Evolutionary conservation across 2,888 invertebrate species (phyloP), one percentile per base, ranked within the genome.

Genomic region (Orthonychiurus folsomi): DNA sequence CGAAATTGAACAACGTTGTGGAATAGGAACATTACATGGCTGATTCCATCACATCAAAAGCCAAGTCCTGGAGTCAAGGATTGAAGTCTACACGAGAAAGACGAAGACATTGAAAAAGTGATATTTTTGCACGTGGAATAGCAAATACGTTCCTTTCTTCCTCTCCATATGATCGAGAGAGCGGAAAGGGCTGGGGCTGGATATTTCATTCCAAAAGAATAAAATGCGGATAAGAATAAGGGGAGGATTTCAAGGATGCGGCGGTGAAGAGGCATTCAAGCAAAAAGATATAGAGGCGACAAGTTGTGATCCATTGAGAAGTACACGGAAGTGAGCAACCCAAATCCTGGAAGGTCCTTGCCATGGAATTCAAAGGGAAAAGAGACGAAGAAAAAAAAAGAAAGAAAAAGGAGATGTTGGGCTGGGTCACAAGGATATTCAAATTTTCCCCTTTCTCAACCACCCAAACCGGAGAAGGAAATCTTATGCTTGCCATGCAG

Each of bases 211-310:
- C 9, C 37, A 37, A 37, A 37, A 60, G 53, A n/a, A 60, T 37
- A 53, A 52, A 59, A 48, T 37, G 23, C n/a, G 37, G 37, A 59
- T 26, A 28, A 25, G 28, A 21, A 59, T 28, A 52, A 12, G 27
- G 15, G 52, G 47, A 24, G 60, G 25, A 52, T 52, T 53, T 37
- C 56, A 56, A 61, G 27, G 26, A 20, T 9, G 2, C 26, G 15
- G 54, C 3, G 21, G 25, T 21, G 58, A 58, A 60, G 56, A 56
- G 50, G 56, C 60, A 59, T 20, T 59, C 26, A 57, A 62, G 57
- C 53, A 60, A 52, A 62, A 60, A 61, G 61, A 59, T 64, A 62
- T 62, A 62, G 56, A 57, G 63, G 60, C 59, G 60, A 64, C 64
- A 64, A 64, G 56, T 64, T 57, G 60, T 60, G 56, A 63, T 60